A percentile compares a stretch with the other conserved stretches of the same genome.
Evolutionary conservation across 2,113 vertebrate species (phyloP).

Genomic region (Terrapene triunguis): DNA sequence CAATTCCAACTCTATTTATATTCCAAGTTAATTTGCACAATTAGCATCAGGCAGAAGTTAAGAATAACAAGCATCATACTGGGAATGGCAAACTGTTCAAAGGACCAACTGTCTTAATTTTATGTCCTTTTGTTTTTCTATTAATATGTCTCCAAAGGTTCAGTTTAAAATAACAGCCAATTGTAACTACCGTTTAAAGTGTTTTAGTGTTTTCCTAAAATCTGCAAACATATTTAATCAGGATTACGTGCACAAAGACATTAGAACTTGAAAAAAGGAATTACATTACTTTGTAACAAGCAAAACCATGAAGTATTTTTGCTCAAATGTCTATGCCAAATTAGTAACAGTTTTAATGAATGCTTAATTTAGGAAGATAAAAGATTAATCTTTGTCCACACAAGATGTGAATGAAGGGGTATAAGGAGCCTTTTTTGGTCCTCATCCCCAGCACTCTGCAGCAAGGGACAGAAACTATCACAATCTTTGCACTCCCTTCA

Average conservation of each 20-base stretch:
- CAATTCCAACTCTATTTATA: not conserved
- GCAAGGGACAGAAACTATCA: not conserved
- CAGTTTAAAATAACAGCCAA: not conserved
- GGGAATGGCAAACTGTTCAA: not conserved
- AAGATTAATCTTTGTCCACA: not conserved
- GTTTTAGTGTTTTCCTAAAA: not conserved
- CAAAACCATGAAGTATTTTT: not conserved
- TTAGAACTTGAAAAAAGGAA: not conserved
- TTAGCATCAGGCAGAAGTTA: not conserved
- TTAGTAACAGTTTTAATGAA: not conserved
- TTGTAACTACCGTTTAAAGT: not conserved
- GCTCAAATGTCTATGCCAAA: not conserved
- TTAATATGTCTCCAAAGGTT: not conserved
- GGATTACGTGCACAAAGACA: not conserved
- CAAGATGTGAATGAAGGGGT: not conserved
- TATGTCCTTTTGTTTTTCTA: not conserved
- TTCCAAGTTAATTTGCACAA: rapidly evolving
- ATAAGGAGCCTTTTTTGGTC: not conserved
- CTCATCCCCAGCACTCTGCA: not conserved
- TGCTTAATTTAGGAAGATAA: not conserved
- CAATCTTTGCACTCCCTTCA: not conserved
- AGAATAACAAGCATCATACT: not conserved
- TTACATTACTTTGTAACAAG: not conserved
- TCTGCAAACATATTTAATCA: not conserved
- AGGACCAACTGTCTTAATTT: not conserved